These are phyloP conservation scores for Frankliniella fusca DNA, from an alignment of 2,888 invertebrate genomes.

Conservation along the genomic window DNA sequence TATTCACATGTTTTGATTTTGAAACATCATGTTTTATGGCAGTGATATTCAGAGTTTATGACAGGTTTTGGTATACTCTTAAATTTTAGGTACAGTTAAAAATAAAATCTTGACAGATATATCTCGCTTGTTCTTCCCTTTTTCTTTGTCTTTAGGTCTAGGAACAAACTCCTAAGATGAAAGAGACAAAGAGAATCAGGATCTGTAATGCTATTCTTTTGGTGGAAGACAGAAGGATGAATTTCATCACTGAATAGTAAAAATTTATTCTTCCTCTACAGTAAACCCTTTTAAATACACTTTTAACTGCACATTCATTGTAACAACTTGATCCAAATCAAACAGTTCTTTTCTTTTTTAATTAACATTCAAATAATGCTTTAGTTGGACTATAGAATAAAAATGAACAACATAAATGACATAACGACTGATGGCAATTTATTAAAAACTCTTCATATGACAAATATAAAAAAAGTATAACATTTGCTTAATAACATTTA, in stretches of 20 bases:
- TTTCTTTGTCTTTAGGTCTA: too few relatives aligned
- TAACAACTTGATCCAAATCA: neutral
- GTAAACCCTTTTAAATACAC: neutral
- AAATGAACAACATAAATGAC: neutral
- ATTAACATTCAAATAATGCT: neutral
- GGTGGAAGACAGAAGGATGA: neutral
- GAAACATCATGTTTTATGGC: too few relatives aligned
- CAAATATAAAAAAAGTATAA: neutral
- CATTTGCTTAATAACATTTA: neutral
- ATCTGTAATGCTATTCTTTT: neutral
- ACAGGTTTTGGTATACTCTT: too few relatives aligned
- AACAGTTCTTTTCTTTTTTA: neutral
- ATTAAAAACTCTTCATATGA: neutral
- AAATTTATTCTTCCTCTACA: conserved; percentile 11
- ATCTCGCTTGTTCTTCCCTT: too few relatives aligned
- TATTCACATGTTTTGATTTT: too few relatives aligned
- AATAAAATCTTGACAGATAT: too few relatives aligned
- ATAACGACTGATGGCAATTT: conserved; percentile 15
- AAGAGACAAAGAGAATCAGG: neutral
- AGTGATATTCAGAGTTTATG: too few relatives aligned
- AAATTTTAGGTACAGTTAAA: too few relatives aligned
- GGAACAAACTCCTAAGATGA: too few relatives aligned
- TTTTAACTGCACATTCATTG: neutral
- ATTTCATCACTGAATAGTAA: neutral
- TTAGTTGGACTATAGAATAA: neutral